A percentile compares a stretch with the other conserved stretches of the same genome.
These are phyloP conservation scores for Climacteris rufus DNA, from an alignment of 2,113 vertebrate genomes.

Conservation along the genomic window DNA sequence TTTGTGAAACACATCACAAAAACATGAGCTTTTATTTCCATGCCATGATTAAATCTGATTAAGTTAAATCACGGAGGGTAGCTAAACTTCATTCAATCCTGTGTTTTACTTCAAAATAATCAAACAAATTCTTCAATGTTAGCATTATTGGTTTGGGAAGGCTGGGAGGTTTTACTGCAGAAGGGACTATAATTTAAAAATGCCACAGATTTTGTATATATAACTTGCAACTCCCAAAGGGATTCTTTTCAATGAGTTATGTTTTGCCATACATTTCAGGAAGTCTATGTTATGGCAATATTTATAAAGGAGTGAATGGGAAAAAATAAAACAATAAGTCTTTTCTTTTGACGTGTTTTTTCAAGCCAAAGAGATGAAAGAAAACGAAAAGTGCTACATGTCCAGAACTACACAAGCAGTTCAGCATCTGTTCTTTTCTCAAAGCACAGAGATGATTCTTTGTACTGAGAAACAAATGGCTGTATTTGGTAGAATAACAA, in stretches of 20 bases:
- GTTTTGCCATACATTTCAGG: background rate
- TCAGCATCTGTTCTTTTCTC: background rate
- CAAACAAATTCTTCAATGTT: background rate
- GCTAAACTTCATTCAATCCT: background rate
- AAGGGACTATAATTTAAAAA: background rate
- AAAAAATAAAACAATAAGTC: background rate
- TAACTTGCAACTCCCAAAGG: background rate
- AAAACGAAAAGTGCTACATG: background rate
- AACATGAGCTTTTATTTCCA: background rate
- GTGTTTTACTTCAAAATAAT: background rate
- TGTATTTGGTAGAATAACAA: background rate
- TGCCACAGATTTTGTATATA: background rate
- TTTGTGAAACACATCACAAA: background rate
- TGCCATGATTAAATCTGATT: background rate
- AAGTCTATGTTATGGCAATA: background rate
- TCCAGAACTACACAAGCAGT: background rate
- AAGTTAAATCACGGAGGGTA: background rate
- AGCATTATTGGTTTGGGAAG: background rate
- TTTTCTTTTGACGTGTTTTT: background rate
- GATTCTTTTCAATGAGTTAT: background rate
- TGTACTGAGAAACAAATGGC: background rate
- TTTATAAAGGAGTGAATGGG: background rate
- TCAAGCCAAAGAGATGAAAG: background rate
- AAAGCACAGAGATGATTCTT: background rate
- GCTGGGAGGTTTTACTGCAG: background rate